Evolutionary conservation across 1,140 invertebrate genomes (phyloP).

Genomic region (Pseudachorutes palmiensis): DNA sequence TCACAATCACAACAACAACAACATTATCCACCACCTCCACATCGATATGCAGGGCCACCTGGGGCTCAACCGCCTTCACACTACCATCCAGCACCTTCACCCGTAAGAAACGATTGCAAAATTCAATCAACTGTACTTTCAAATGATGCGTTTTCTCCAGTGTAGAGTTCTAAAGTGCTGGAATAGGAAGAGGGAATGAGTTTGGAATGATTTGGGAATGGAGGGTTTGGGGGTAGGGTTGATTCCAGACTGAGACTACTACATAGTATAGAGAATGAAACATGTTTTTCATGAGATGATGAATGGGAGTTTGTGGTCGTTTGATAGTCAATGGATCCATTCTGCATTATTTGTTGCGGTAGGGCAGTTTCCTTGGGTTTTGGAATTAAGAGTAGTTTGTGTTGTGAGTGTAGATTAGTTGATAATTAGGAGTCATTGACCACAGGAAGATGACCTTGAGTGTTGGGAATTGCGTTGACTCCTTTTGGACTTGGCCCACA

Average conservation of each 20-base stretch:
- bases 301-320: neutral
- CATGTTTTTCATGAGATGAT: conserved; percentile 1
- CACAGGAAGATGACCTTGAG: conserved; percentile 1
- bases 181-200: neutral
- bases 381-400: too few species aligned
- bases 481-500: neutral
- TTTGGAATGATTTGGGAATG: neutral
- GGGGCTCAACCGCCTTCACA: conserved; percentile 35
- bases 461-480: neutral
- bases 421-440: neutral
- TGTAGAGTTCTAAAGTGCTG: too few species aligned
- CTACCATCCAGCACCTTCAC: conserved; percentile 22
- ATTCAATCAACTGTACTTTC: too few species aligned
- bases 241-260: neutral
- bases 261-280: neutral
- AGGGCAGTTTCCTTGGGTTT: neutral
- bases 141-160: too few species aligned
- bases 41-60: conserved; percentile 20
- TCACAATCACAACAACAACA: conserved; percentile 1
- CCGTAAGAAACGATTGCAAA: conserved; percentile 25
- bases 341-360: too few species aligned
- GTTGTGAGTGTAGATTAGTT: neutral
- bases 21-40: neutral
- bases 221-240: neutral
- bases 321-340: neutral